Base-by-base conservation (phyloP, 64 coral and sea anemone species). In the Montipora capricornis region DNA sequence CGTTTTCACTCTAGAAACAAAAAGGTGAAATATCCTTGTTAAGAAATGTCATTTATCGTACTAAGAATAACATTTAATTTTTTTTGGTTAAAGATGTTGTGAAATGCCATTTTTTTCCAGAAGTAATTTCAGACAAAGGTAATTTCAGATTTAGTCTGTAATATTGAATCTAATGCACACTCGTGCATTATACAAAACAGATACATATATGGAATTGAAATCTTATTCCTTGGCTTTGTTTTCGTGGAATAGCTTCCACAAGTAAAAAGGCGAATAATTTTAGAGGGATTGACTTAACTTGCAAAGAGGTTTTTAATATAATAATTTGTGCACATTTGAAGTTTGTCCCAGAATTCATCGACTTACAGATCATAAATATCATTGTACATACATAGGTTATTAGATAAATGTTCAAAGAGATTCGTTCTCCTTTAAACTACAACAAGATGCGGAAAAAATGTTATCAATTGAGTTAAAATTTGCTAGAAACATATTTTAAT, bases 291-390 rank as follows among this genome's bases (percentile, higher is more conserved):
- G 66, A 86, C 67, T 71, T 49, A 46, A 45, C 46, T 44, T 82
- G 80, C 82, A 86, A 47, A 84, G 82, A 86, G 82, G 82, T 86
- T 86, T 82, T 86, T 86, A 86, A 86, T 86, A 86, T 86, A 86
- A 86, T 86, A 84, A 68, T 47, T 47, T 60, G 81, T 86, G 82
- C 82, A 86, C 66, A 86, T 71, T 46, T 86, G 45, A 48, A 73
- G 47, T 86, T 70, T 71, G 17, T 86, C 66, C 68, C 67, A 73
- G 82, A 26, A 71, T 20, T 83, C 80, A 68, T 76, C 74, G 11
- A 78, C 15, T 49, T 78, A 78, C 47, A 76, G 76, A 71, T 15
- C 67, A 46, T 71, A 17, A 82, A 52, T 82, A 82, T 50, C 82
- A 64, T 71, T 86, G 82, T 86, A 86, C 46, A 86, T 86, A 86